Conservation (phyloP, 2,113 vertebrate species). For the Dromas ardeola region DNA sequence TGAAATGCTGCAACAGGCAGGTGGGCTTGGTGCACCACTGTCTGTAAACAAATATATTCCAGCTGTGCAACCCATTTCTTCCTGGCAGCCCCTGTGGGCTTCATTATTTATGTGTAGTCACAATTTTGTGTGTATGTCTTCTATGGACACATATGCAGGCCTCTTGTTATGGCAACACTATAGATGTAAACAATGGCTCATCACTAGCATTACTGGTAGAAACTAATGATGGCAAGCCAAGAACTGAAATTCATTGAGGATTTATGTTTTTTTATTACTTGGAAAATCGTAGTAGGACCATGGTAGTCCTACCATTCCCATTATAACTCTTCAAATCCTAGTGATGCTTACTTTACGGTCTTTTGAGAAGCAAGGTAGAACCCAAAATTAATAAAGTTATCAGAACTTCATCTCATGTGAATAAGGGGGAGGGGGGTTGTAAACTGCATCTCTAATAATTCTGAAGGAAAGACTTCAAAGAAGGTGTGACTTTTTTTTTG, state of each 20-base stretch:
- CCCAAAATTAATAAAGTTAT: not conserved
- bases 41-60: not conserved
- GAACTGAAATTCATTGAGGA: not conserved
- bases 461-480: not conserved
- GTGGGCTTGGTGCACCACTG: not conserved
- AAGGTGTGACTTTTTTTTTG: not conserved
- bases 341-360: not conserved
- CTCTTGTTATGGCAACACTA: not conserved
- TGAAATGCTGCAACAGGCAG: not conserved
- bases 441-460: not conserved
- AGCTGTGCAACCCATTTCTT: not conserved
- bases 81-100: not conserved
- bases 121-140: not conserved
- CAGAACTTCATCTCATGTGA: not conserved
- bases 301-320: not conserved
- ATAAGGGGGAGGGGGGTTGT: not conserved
- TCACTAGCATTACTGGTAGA: not conserved
- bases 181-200: not conserved
- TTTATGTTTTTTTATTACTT: not conserved
- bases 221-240: not conserved
- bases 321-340: not conserved
- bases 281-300: not conserved
- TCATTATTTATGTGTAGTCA: not conserved
- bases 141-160: fast-evolving
- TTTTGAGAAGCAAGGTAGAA: not conserved